Percentiles rank a stretch among this genome's conserved stretches.
phyloP scores from a whole-genome alignment of 2,888 invertebrate species.

The Blera fallax region DNA sequence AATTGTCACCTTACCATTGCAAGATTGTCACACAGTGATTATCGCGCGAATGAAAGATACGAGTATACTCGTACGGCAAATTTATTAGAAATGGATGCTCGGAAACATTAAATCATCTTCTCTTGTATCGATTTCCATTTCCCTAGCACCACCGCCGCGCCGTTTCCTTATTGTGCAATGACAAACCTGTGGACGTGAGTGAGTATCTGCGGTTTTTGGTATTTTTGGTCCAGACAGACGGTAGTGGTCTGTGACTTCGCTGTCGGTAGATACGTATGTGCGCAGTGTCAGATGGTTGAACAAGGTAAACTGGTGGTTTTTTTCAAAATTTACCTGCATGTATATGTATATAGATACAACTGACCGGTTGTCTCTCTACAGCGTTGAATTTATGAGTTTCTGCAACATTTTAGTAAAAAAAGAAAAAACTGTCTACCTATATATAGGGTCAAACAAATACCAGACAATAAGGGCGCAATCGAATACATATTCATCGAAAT shows the following conservation, averaged over 20 bases:
- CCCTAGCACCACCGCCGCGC: not conserved
- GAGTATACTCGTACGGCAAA: no score
- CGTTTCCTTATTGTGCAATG: slow-evolving; percentile 3
- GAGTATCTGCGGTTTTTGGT: not conserved
- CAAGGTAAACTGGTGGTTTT: slow-evolving; percentile 44
- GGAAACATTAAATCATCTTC: not conserved
- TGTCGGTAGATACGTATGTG: not conserved
- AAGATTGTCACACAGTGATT: not conserved
- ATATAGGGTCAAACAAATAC: not conserved
- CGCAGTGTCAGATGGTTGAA: slow-evolving; percentile 38
- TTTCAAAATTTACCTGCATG: not conserved
- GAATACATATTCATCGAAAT: not conserved
- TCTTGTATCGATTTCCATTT: slow-evolving; percentile 1
- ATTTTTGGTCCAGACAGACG: slow-evolving; percentile 17
- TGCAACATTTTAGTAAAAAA: not conserved
- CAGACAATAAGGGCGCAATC: slow-evolving; percentile 30
- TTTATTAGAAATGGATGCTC: not conserved
- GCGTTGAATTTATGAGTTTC: not conserved
- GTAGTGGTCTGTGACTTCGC: not conserved
- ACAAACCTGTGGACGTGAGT: not conserved
- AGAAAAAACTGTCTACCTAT: not conserved
- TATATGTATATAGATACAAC: not conserved
- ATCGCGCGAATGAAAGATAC: not conserved
- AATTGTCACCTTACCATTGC: not conserved
- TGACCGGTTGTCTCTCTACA: not conserved